Conservation (phyloP, 2,888 invertebrate genomes). For the Latrodectus elegans region DNA sequence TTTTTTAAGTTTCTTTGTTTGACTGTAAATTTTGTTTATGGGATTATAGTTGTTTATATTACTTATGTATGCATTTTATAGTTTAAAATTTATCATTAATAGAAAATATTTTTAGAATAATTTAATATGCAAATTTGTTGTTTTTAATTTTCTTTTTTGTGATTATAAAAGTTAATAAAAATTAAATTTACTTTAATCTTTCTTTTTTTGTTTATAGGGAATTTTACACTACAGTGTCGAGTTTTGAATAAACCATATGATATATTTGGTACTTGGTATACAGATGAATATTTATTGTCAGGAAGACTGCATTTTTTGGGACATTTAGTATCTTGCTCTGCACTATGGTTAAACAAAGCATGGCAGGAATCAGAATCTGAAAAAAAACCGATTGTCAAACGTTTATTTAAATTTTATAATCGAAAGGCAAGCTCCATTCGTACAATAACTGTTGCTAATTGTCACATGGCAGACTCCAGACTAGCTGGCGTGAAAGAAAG, state of each 20-base stretch:
- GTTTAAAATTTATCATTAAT: too few species aligned
- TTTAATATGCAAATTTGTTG: too few species aligned
- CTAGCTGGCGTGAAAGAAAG: constrained; percentile 11
- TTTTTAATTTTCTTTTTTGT: too few species aligned
- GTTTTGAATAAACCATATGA: constrained; percentile 90
- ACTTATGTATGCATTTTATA: too few species aligned
- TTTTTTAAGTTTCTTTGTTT: too few species aligned
- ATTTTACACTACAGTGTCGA: constrained; percentile 83
- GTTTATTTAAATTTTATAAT: constrained; percentile 84
- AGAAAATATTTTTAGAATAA: too few species aligned
- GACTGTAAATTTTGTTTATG: too few species aligned
- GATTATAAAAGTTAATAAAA: too few species aligned
- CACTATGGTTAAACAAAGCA: constrained; percentile 79
- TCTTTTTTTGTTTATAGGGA: constrained; percentile 76
- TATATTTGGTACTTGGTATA: constrained; percentile 92
- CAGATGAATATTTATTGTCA: constrained; percentile 85
- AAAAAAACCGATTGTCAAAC: constrained; percentile 84
- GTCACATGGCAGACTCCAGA: constrained; percentile 74
- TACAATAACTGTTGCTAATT: constrained; percentile 85
- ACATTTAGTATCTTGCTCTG: constrained; percentile 80
- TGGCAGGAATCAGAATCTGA: constrained; percentile 87
- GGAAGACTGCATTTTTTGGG: constrained; percentile 88
- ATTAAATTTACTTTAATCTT: too few species aligned
- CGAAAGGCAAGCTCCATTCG: constrained; percentile 85
- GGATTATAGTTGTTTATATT: too few species aligned